Evolutionary conservation across 2,113 vertebrate genomes (phyloP).

Genomic region (Xenus cinereus): DNA sequence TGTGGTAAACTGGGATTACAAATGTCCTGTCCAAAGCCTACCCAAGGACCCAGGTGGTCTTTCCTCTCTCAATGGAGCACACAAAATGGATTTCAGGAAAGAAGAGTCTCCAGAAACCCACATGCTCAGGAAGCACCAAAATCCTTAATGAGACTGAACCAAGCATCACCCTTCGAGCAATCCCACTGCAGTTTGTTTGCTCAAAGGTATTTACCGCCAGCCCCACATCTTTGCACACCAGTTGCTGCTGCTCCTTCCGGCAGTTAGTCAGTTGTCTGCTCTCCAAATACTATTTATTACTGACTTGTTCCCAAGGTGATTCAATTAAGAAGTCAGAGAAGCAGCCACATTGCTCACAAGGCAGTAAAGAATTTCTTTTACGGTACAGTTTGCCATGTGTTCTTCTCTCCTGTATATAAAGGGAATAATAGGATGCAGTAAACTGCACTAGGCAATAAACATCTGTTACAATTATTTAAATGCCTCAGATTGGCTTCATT

Average conservation of each 20-base stretch:
- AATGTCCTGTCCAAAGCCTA: neutral
- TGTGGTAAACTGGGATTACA: neutral
- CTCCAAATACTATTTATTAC: conserved; percentile 39
- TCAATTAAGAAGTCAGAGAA: conserved; percentile 56
- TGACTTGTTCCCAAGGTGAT: conserved; percentile 9
- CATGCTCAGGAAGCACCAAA: neutral
- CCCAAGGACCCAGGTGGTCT: neutral
- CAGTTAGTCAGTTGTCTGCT: conserved; percentile 6
- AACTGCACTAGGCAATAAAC: conserved; percentile 49
- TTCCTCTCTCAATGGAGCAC: neutral
- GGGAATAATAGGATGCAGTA: conserved; percentile 41
- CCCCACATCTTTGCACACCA: neutral
- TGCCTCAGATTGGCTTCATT: conserved; percentile 22
- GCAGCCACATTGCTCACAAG: conserved; percentile 1
- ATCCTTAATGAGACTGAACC: neutral
- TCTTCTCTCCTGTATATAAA: conserved; percentile 22
- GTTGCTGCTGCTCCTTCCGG: conserved; percentile 13
- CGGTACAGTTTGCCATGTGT: neutral
- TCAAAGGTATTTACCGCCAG: neutral
- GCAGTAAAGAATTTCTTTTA: conserved; percentile 52
- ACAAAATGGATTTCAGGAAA: neutral
- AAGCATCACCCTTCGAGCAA: neutral
- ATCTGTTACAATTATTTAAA: conserved; percentile 66
- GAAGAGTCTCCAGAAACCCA: neutral
- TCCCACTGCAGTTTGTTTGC: neutral